A percentile compares a stretch with the other conserved stretches of the same genome.
These are phyloP conservation scores for Melanotaenia boesemani DNA, from an alignment of 2,797 vertebrate genomes.

Conservation along the genomic window DNA sequence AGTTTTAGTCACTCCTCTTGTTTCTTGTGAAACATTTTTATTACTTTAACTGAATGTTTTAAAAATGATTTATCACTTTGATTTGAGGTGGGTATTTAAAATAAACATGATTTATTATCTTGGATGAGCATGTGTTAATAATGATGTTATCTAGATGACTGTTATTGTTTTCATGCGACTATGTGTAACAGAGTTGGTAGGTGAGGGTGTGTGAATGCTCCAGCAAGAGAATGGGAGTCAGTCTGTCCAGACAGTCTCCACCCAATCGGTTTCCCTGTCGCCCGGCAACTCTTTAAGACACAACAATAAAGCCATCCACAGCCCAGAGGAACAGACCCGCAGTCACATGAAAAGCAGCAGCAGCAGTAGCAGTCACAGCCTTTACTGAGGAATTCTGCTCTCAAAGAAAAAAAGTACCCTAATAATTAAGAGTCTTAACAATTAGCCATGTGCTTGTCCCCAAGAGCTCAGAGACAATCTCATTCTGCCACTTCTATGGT, in stretches of 20 bases:
- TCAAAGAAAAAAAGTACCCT: slow-evolving; percentile 20
- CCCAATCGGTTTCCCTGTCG: slow-evolving; percentile 73
- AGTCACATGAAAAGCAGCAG: slow-evolving; percentile 65
- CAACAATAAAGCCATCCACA: slow-evolving; percentile 71
- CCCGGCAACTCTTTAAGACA: slow-evolving; percentile 64
- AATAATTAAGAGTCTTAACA: slow-evolving; percentile 64
- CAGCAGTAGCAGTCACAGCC: slow-evolving; percentile 36
- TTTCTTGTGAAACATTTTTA: not conserved
- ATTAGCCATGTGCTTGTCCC: slow-evolving; percentile 63
- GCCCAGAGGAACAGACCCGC: slow-evolving; percentile 47
- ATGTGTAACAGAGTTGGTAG: slow-evolving; percentile 41
- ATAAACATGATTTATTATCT: not conserved
- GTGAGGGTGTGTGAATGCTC: slow-evolving; percentile 52
- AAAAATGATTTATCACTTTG: not conserved
- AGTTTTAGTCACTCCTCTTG: not conserved
- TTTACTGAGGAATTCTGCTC: slow-evolving; percentile 64
- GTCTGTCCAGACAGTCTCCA: slow-evolving; percentile 77
- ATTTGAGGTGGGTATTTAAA: not conserved
- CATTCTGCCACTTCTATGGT: slow-evolving; percentile 38
- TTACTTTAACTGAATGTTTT: not conserved
- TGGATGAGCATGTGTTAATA: slow-evolving; percentile 16
- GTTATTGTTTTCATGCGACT: slow-evolving; percentile 49
- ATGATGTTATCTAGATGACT: slow-evolving; percentile 9
- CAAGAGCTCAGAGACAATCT: slow-evolving; percentile 49
- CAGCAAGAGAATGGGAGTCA: slow-evolving; percentile 51